A percentile compares a stretch with the other conserved stretches of the same genome.
Conservation (phyloP, 2,888 invertebrate genomes). For the Dione vanillae region DNA sequence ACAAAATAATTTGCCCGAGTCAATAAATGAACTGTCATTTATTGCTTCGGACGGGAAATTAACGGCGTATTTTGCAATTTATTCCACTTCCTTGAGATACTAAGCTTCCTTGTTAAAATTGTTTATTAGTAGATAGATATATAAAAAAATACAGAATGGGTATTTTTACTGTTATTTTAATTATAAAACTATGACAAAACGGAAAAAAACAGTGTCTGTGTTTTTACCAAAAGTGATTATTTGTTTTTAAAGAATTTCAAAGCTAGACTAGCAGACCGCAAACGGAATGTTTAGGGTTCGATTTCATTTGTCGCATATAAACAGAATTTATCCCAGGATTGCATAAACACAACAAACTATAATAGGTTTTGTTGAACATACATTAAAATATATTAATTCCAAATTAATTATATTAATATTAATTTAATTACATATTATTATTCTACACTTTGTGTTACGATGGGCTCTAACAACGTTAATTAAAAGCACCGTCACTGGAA, state of each 20-base stretch:
- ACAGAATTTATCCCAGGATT: too few species aligned
- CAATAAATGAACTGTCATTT: conserved; percentile 22
- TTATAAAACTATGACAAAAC: neutral
- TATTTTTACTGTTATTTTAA: neutral
- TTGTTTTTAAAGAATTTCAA: too few species aligned
- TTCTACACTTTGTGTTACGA: neutral
- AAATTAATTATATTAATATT: too few species aligned
- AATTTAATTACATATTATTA: neutral
- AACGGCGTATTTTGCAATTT: conserved; percentile 32
- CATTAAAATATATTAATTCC: too few species aligned
- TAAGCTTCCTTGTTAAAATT: conserved; percentile 7
- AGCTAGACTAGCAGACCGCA: too few species aligned
- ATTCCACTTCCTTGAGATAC: conserved; percentile 30
- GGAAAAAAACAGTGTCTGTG: too few species aligned
- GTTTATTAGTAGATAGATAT: neutral
- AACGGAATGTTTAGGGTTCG: too few species aligned
- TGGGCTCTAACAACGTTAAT: conserved; percentile 6
- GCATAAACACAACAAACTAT: too few species aligned
- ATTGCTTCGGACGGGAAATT: conserved; percentile 35
- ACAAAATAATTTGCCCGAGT: neutral
- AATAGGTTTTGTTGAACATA: too few species aligned
- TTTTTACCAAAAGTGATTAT: too few species aligned
- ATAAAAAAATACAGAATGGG: neutral
- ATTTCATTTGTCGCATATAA: too few species aligned
- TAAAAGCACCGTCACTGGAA: conserved; percentile 10